A percentile compares a stretch with the other conserved stretches of the same genome.
phyloP scores from a whole-genome alignment of 2,888 invertebrate genomes.

The Euphydryas editha region DNA sequence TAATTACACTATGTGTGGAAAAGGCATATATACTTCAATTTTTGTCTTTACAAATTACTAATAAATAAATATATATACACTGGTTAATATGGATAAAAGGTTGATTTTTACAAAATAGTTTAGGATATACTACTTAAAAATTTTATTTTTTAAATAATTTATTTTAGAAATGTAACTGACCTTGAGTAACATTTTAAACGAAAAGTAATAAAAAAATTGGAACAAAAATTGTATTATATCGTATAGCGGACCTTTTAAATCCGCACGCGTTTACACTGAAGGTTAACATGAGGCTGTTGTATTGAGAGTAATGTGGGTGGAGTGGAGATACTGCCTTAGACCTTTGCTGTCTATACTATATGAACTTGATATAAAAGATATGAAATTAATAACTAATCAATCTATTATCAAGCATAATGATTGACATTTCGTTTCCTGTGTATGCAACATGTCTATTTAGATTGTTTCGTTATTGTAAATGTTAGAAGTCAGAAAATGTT shows the following conservation, averaged over 20 bases:
- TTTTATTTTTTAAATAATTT: too few species aligned
- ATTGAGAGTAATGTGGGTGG: conserved; percentile 44
- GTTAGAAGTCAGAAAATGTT: background rate
- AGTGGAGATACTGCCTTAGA: conserved; percentile 30
- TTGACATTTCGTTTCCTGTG: background rate
- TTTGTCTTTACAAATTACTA: too few species aligned
- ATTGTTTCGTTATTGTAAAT: too few species aligned
- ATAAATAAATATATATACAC: too few species aligned
- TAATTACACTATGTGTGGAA: too few species aligned
- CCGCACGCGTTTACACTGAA: conserved; percentile 41
- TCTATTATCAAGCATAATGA: conserved; percentile 12
- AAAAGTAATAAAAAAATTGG: conserved; percentile 7
- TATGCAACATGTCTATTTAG: background rate
- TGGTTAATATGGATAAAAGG: too few species aligned
- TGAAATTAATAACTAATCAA: conserved; percentile 19
- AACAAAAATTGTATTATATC: conserved; percentile 33
- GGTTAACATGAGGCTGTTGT: conserved; percentile 42
- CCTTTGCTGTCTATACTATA: conserved; percentile 19
- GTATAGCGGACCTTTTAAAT: conserved; percentile 36
- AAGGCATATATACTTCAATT: too few species aligned
- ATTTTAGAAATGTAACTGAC: background rate
- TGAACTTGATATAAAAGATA: conserved; percentile 11
- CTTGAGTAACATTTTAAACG: background rate
- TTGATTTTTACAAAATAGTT: too few species aligned
- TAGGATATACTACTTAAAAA: too few species aligned